Evolutionary conservation across 2,113 vertebrate species (phyloP), one percentile per base, ranked within the genome.

Genomic region (Scortum barcoo): DNA sequence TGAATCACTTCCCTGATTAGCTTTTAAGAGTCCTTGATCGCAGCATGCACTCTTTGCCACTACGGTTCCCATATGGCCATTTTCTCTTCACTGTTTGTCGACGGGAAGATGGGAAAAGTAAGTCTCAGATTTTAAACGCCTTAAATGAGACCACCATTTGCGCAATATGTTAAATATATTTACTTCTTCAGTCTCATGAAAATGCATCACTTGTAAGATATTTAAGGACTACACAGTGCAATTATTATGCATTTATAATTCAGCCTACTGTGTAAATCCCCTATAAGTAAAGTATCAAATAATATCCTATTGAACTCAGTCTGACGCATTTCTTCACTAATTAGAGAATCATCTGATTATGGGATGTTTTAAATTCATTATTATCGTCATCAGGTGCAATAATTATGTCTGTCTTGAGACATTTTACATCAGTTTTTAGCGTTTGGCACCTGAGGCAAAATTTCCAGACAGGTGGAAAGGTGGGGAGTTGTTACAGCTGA

Each of bases 401-500:
- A 9, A 53, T 36, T 28, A 72, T 13, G 12, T 2, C 28, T 54
- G 0, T 38, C 26, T 38, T 22, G 17, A 79, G 71, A 70, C 7
- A 56, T 22, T 3, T 46, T n/a, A 19, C n/a, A 11, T 62, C 30
- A 66, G 36, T 70, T 72, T 78, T 26, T 71, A 63, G 28, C 53
- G 50, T 67, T 74, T 62, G 72, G 63, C 58, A 83, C 65, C 65
- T 51, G 36, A 72, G 38, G 26, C 14, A 66, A 50, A 61, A 65
- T 19, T 7, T 30, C 5, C 26, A 9, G 40, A n/a, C 19, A 14
- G 36, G 48, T 17, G 20, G 46, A 66, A 74, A 26, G 67, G 30
- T n/a, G 40, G 48, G 33, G 48, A 81, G 67, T 40, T 81, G 67
- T 78, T 83, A 62, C 70, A 89, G 53, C 61, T 89, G 74, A 89